A percentile compares a stretch with the other conserved stretches of the same genome.
Conservation (phyloP, 2,113 vertebrate genomes). For the Crocuta crocuta region DNA sequence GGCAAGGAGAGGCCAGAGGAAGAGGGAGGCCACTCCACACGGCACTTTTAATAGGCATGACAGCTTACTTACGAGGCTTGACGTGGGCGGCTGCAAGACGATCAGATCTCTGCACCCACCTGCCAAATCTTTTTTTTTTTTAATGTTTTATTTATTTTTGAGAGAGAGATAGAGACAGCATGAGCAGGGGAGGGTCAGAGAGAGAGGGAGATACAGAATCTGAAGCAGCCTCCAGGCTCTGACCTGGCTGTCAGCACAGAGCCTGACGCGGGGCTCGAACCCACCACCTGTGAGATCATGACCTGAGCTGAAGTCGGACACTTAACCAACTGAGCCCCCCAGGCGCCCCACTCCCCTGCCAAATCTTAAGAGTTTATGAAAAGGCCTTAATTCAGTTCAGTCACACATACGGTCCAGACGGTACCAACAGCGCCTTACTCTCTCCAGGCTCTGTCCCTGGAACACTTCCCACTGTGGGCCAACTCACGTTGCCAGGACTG, state of each 20-base stretch:
- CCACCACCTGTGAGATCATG: no score
- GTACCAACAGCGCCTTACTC: neutral
- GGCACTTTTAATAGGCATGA: neutral
- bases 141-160: no score
- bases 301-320: no score
- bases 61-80: neutral
- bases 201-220: no score
- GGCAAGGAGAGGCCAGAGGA: neutral
- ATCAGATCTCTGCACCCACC: neutral
- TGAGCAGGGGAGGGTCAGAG: no score
- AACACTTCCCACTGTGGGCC: neutral
- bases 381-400: neutral
- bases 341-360: neutral
- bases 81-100: neutral
- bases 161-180: no score
- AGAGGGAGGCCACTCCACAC: neutral
- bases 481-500: neutral
- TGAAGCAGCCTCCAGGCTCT: no score
- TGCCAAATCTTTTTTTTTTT: neutral
- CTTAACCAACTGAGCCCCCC: no score
- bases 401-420: neutral
- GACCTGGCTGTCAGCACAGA: no score
- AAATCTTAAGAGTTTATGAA: neutral
- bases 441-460: neutral
- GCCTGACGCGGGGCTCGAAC: no score